Evolutionary conservation across 2,888 invertebrate species (phyloP).

Genomic region (Pyrrhia umbra): DNA sequence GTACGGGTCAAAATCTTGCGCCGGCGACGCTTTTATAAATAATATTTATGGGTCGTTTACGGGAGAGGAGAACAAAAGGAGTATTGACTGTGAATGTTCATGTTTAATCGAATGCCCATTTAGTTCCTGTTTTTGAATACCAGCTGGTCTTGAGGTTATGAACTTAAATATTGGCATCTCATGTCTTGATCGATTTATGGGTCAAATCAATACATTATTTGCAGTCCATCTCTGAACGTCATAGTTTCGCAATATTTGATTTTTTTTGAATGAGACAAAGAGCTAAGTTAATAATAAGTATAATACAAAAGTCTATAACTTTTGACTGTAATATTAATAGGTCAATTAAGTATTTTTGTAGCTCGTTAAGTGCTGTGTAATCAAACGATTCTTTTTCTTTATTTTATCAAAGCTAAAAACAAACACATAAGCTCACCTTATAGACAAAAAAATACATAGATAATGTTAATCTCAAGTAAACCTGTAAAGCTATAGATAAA

Average conservation of each 20-base stretch:
- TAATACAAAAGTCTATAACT: neutral
- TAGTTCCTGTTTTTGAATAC: neutral
- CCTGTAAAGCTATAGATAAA: constrained; percentile 12
- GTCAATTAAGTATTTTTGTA: neutral
- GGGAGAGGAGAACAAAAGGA: constrained; percentile 39
- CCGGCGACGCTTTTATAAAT: constrained; percentile 54
- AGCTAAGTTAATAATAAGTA: neutral
- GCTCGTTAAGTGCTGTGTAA: neutral
- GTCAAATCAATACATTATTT: constrained; percentile 5
- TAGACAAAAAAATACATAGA: constrained; percentile 6
- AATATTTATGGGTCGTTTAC: constrained; percentile 51
- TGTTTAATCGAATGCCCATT: neutral
- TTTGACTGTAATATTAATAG: neutral
- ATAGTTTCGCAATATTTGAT: neutral
- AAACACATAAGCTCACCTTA: neutral
- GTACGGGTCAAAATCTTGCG: constrained; percentile 60
- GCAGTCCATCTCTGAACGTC: neutral
- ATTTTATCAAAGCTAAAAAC: constrained; percentile 9
- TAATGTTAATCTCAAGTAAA: constrained; percentile 19
- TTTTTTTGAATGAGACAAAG: neutral
- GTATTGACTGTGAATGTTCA: constrained; percentile 8
- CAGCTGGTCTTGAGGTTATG: neutral
- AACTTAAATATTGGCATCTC: constrained; percentile 1
- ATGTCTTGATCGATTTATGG: constrained; percentile 11
- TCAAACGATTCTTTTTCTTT: neutral